Base-by-base conservation (phyloP, 2,797 vertebrate genomes). In the Coranthus polyacanthus region DNA sequence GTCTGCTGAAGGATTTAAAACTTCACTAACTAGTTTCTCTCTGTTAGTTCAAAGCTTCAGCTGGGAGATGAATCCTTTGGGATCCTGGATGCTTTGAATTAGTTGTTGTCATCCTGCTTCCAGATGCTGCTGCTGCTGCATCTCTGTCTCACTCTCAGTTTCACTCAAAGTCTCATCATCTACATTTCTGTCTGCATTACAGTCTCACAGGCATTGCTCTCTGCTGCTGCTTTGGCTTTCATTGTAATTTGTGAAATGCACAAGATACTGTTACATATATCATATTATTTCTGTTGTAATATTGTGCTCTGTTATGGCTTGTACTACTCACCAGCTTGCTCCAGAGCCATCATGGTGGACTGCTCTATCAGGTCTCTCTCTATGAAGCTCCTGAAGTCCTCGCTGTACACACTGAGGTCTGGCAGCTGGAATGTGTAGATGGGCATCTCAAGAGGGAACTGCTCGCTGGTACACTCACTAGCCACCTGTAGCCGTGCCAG, bases 391-490 rank as follows among this genome's bases (percentile, higher is more conserved):
- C 98, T 88, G 89, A 99, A 99, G 75, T 99, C 98, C 89, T 99
- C 98, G 0, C 98, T 99, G 93, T 99, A 99, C 69, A 98, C 96
- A 0, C 97, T 99, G 78, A 99, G 96, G 90, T 99, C 98, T 0
- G 98, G 98, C 45, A 99, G 93, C 77, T 99, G 98, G 95, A 99
- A 99, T 82, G 98, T 99, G 91, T 98, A 99, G 93, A 99, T 97
- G 72, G 98, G 98, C 97, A 98, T 98, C 90, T 99, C 98, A 74
- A 99, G 89, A 18, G 98, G 97, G 75, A 98, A 96, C 92, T 98
- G 97, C 82, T 99, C 98, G 57, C 87, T 96, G 94, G 85, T 96
- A 90, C 97, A 96, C 73, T 99, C 98, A 0, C 83, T 96, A 12
- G 96, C 96, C 91, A 99, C 97, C 56, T 99, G 98, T 29, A 97